These are phyloP conservation scores for Petrocephalus microphthalmus DNA, from an alignment of 2,113 vertebrate species.

Conservation along the genomic window DNA sequence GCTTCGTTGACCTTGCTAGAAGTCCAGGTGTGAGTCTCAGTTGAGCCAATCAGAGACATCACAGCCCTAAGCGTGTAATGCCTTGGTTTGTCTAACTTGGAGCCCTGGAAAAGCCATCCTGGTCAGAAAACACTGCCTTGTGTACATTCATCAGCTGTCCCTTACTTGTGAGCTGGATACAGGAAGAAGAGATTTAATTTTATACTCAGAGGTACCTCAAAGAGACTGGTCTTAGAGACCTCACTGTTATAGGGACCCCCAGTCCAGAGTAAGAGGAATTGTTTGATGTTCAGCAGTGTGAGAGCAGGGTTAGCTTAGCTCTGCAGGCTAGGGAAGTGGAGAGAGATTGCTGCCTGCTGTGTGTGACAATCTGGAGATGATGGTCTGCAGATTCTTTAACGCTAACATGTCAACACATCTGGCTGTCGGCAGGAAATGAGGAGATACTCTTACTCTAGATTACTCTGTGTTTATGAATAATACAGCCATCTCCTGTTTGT, in stretches of 20 bases:
- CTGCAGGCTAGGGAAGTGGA: background rate
- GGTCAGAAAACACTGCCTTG: background rate
- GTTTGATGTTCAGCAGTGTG: background rate
- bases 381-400: background rate
- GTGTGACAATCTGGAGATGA: background rate
- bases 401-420: background rate
- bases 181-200: background rate
- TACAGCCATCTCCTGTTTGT: background rate
- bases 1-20: slow-evolving; percentile 35
- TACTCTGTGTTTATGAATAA: background rate
- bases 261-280: background rate
- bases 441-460: background rate
- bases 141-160: background rate
- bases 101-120: background rate
- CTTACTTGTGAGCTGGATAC: background rate
- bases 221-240: background rate
- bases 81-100: slow-evolving; percentile 54
- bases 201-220: background rate
- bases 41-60: slow-evolving; percentile 41
- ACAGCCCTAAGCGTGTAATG: slow-evolving; percentile 51
- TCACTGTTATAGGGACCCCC: background rate
- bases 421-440: background rate
- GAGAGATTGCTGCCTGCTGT: background rate
- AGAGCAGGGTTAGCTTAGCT: background rate
- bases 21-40: slow-evolving; percentile 54